These are phyloP conservation scores for Metacarcinus magister DNA, from an alignment of 2,888 invertebrate species.

Conservation along the genomic window DNA sequence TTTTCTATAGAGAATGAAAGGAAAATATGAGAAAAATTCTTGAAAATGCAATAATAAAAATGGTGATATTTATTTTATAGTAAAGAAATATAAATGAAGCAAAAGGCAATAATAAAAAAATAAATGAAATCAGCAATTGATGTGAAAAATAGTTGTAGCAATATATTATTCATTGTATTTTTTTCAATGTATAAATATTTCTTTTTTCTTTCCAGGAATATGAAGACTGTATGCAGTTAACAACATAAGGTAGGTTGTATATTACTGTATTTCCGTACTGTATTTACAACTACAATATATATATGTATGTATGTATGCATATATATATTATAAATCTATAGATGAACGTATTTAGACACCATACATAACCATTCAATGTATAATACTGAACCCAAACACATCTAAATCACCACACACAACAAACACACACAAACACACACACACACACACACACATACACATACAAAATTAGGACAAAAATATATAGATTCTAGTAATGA, in stretches of 20 bases:
- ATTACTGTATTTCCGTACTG: background rate
- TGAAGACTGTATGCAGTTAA: background rate
- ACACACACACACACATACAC: too few species aligned
- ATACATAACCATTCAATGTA: background rate
- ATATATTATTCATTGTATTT: background rate
- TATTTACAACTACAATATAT: too few species aligned
- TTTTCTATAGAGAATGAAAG: background rate
- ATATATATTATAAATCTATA: too few species aligned
- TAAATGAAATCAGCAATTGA: background rate
- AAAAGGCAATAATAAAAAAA: background rate
- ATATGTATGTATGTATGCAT: background rate
- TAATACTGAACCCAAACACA: background rate
- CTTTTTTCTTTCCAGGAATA: background rate
- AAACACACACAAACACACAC: too few species aligned
- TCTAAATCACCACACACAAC: too few species aligned
- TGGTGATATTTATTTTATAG: background rate
- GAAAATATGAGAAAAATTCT: background rate
- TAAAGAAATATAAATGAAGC: too few species aligned
- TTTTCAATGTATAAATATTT: background rate
- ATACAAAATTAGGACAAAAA: too few species aligned
- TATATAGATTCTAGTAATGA: background rate
- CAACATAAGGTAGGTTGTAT: background rate
- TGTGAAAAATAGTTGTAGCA: background rate
- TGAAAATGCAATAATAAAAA: background rate
- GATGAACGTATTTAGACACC: too few species aligned